These are phyloP conservation scores for Tetramorium bicarinatum DNA, from an alignment of 2,888 invertebrate genomes.

Conservation along the genomic window DNA sequence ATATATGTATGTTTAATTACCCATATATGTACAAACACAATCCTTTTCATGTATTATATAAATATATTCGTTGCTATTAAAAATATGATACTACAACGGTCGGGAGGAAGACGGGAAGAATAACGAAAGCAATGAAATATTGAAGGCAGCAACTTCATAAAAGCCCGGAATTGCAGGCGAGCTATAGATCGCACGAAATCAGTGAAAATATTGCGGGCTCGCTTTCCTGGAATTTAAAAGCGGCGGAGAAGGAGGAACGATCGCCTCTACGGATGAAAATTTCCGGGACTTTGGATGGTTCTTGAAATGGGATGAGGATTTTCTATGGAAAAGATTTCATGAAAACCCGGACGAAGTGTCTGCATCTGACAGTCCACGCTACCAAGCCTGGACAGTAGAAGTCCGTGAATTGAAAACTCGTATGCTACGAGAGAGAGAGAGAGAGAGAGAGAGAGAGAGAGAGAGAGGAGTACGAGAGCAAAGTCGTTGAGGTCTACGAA, in stretches of 20 bases:
- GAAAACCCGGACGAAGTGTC: slow-evolving; percentile 57
- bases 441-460: slow-evolving; percentile 4
- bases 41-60: not conserved
- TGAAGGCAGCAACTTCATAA: slow-evolving; percentile 34
- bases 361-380: slow-evolving; percentile 68
- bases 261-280: slow-evolving; percentile 56
- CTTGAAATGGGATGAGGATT: slow-evolving; percentile 50
- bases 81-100: slow-evolving; percentile 12
- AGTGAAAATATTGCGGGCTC: slow-evolving; percentile 48
- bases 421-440: slow-evolving; percentile 26
- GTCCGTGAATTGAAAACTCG: slow-evolving; percentile 66
- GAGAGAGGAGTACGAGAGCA: slow-evolving; percentile 32
- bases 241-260: slow-evolving; percentile 2
- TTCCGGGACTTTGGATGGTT: slow-evolving; percentile 59
- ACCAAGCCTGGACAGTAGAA: slow-evolving; percentile 67
- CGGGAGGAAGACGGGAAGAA: slow-evolving; percentile 31
- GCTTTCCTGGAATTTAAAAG: slow-evolving; percentile 48
- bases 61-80: not conserved
- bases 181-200: slow-evolving; percentile 40
- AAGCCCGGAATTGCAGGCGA: slow-evolving; percentile 25
- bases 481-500: slow-evolving; percentile 22
- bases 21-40: not conserved
- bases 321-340: slow-evolving; percentile 63
- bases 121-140: slow-evolving; percentile 55
- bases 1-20: not conserved